Percentiles rank a stretch among this genome's conserved stretches.
Evolutionary conservation across 2,797 vertebrate genomes (phyloP).

Genomic region (Varecia variegata): DNA sequence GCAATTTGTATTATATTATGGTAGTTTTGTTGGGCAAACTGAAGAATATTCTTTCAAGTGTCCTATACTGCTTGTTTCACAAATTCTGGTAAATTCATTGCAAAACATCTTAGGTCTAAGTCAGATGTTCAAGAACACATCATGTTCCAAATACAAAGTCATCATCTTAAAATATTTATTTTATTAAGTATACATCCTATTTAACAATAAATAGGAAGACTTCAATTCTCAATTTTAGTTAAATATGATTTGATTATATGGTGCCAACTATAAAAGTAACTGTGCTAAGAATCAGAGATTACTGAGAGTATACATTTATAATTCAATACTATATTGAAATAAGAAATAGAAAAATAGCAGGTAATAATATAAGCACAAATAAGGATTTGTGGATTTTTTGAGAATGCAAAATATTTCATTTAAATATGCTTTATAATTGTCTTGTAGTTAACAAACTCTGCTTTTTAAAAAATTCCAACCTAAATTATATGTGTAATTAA

Average conservation of each 20-base stretch:
- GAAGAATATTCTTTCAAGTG: background rate
- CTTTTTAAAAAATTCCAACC: background rate
- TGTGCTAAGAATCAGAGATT: background rate
- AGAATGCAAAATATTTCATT: background rate
- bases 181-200: background rate
- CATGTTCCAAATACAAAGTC: background rate
- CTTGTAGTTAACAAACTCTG: background rate
- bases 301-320: background rate
- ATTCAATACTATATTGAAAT: background rate
- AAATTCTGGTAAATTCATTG: background rate
- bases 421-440: background rate
- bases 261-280: background rate
- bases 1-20: background rate
- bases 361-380: background rate
- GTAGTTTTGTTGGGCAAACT: background rate
- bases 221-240: background rate
- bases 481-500: background rate
- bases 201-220: background rate
- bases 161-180: background rate
- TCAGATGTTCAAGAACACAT: background rate
- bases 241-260: background rate
- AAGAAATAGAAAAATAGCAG: background rate
- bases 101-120: background rate
- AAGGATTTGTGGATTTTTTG: background rate
- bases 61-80: background rate